Evolutionary conservation across 2,797 vertebrate genomes (phyloP).

Genomic region (Falco rusticolus): DNA sequence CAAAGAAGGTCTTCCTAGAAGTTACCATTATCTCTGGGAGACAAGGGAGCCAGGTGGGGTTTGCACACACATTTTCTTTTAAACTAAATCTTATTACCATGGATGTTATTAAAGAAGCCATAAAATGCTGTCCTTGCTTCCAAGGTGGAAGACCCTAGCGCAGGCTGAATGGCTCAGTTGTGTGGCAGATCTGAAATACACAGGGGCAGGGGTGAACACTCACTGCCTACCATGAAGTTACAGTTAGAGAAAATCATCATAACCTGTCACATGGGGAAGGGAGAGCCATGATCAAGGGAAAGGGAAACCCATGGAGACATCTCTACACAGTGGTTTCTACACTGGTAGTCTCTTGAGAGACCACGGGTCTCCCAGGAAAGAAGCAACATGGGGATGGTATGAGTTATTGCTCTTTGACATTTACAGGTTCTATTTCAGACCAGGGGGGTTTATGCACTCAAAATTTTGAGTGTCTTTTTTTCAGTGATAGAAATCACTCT

Average conservation of each 20-base stretch:
- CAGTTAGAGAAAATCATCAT: neutral
- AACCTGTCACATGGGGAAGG: neutral
- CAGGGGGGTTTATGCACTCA: neutral
- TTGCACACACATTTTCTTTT: neutral
- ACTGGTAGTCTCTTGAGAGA: neutral
- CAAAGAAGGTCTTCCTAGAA: conserved; percentile 22
- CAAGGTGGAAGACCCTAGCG: neutral
- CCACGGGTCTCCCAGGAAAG: neutral
- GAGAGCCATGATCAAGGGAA: neutral
- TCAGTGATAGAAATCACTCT: neutral
- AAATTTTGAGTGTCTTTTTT: neutral
- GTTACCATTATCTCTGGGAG: neutral
- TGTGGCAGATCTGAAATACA: neutral
- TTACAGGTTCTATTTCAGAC: conserved; percentile 4
- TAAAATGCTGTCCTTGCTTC: neutral
- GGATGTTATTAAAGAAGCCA: neutral
- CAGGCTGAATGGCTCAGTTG: neutral
- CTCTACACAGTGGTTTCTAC: neutral
- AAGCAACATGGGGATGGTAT: neutral
- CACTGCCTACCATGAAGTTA: neutral
- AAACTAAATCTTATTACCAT: neutral
- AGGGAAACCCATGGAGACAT: neutral
- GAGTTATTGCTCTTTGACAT: neutral
- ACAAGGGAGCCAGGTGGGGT: neutral
- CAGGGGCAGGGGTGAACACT: neutral